Base-by-base conservation (phyloP, 2,888 invertebrate species). In the Merodon equestris region DNA sequence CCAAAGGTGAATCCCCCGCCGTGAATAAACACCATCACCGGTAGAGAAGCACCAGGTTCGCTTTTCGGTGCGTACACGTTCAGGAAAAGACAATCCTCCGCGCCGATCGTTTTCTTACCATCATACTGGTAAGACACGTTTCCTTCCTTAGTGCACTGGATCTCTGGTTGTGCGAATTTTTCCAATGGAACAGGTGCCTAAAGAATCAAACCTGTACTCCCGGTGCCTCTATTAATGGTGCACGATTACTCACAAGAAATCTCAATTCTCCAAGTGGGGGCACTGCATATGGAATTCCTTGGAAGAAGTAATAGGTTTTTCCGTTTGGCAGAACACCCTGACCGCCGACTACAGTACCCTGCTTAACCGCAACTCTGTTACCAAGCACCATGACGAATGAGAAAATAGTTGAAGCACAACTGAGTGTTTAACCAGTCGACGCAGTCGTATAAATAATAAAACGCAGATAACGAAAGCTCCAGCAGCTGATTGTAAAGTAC, bases 341-440 rank as follows among this genome's bases (percentile, higher is more conserved):
- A 67, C 86, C 86, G 0, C 92, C 92, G 74, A 88, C 86, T 45
- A 92, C 84, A 83, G 89, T 88, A 1, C 92, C 92, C 61, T 91
- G 89, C 47, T 85, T 86, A n/a, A 89, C 87, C 7, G 82, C 74
- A 1, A 88, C 84, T 81, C 86, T 87, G 18, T 15, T 15, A 1
- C 56, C 38, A 27, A 38, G 38, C 2, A 34, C 42, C 63, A 63
- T 68, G 57, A 40, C 14, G 15, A 27, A 17, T 44, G 27, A 10
- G 13, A n/a, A 4, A 27, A 2, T 27, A 27, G n/a, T 36, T 36
- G 36, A 36, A n/a, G 9, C 10, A 7, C 5, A n/a, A 40, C 40
- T 40, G 40, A n/a, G 10, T 36, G 9, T 40, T 2, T 9, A 40
- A 40, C 9, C 40, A 40, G 40, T n/a, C 10, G 40, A 9, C 3